Evolutionary conservation across 2,113 vertebrate species (phyloP), one percentile per base, ranked within the genome.

Genomic region (Pterocles burchelli): DNA sequence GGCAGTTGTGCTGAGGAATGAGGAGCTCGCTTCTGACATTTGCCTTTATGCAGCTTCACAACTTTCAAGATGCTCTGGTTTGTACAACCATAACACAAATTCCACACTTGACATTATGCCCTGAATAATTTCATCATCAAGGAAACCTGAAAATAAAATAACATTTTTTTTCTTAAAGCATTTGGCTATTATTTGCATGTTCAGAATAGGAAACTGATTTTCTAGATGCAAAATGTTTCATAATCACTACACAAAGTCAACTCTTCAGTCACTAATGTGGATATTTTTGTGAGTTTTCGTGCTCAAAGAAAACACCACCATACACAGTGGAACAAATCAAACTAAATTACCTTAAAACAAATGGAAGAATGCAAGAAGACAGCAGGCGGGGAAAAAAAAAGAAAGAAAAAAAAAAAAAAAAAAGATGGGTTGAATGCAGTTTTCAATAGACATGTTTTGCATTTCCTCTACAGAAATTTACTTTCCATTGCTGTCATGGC

Each of bases 51-150:
- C 38, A 78, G 72, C 43, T 71, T 34, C 51, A 63, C 48, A 90
- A 52, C 34, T 67, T 80, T 34, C 29, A 63, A 67, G 65, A 55
- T 81, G 61, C 49, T 87, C 52, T 54, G 21, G 28, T 67, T 78
- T 95, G 61, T 33, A 61, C 34, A 89, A 71, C 21, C n/a, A 18
- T 74, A 88, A 80, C 33, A 68, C 14, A 7, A 78, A 66, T 62
- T 81, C 73, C 67, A 26, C 22, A 41, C 25, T 73, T 86, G 46
- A 48, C 55, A 55, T 90, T 88, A 92, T 22, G 79, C 36, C 26
- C 75, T 45, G 38, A 76, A 63, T 84, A 87, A 92, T 84, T 87
- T 48, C 48, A 68, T 34, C 89, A 84, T 72, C 92, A 95, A 94
- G 65, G 45, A 87, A 92, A 31, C 41, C 61, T 85, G 49, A 71